Percentiles rank a stretch among this genome's conserved stretches.
Evolutionary conservation across 1,140 invertebrate species (phyloP).

Genomic region (Wasmannia auropunctata): DNA sequence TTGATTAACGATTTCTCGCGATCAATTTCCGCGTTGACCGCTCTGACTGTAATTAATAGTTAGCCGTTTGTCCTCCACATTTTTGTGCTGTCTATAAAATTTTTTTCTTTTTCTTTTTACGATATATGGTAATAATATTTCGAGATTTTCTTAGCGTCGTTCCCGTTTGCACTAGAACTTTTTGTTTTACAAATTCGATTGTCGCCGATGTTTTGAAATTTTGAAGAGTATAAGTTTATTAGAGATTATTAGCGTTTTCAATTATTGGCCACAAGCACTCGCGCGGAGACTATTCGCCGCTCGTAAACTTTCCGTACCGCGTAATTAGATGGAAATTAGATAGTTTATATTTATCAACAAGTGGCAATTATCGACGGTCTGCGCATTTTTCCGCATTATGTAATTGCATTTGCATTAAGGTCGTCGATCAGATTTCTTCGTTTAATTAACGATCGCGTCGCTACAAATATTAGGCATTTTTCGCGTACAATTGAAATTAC

Average conservation of each 20-base stretch:
- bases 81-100: neutral
- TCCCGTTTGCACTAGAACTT: neutral
- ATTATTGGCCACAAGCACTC: constrained; percentile 49
- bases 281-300: constrained; percentile 1
- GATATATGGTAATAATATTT: neutral
- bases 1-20: constrained; percentile 45
- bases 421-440: constrained; percentile 32
- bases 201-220: neutral
- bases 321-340: constrained; percentile 58
- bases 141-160: neutral
- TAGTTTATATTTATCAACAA: constrained; percentile 54
- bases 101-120: neutral
- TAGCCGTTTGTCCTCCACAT: neutral
- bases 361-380: constrained; percentile 31
- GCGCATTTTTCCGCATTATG: constrained; percentile 31
- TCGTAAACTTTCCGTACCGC: constrained; percentile 36
- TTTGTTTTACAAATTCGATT: neutral
- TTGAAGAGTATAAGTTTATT: constrained; percentile 1
- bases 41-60: constrained; percentile 26
- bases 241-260: constrained; percentile 22
- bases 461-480: constrained; percentile 20
- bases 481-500: neutral
- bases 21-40: constrained; percentile 25
- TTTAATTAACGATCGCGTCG: constrained; percentile 6
- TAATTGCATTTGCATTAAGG: constrained; percentile 54